Percentiles rank a stretch among this genome's conserved stretches.
Conservation (phyloP, 2,113 vertebrate genomes). For the Pungitius pungitius region DNA sequence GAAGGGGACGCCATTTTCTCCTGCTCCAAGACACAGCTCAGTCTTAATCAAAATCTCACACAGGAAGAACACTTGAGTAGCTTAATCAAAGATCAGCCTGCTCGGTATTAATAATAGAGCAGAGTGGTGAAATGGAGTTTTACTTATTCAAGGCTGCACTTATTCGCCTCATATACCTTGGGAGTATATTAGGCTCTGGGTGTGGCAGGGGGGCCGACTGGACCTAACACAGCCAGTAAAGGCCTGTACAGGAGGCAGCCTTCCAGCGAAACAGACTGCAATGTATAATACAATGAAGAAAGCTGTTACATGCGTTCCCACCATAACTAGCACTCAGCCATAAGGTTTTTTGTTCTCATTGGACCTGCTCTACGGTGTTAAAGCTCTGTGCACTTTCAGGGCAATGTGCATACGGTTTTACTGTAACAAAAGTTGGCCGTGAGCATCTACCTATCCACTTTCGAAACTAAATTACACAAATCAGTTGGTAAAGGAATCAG, state of each 20-base stretch:
- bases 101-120: conserved; percentile 85
- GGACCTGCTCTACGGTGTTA: background rate
- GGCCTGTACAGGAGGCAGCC: background rate
- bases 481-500: background rate
- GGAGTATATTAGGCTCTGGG: conserved; percentile 67
- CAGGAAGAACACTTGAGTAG: conserved; percentile 80
- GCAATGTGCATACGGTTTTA: background rate
- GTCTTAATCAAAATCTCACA: conserved; percentile 82
- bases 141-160: conserved; percentile 84
- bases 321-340: too few species aligned
- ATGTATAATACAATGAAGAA: too few species aligned
- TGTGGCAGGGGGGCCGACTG: conserved; percentile 30
- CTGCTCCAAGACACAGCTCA: conserved; percentile 63
- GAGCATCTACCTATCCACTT: background rate
- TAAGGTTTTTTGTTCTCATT: background rate
- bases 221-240: conserved; percentile 25
- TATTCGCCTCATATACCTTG: conserved; percentile 78
- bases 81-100: conserved; percentile 84
- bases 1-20: conserved; percentile 57
- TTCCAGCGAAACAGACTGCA: background rate
- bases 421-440: background rate
- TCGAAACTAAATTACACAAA: background rate
- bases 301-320: too few species aligned
- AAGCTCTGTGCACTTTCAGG: background rate
- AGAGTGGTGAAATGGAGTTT: conserved; percentile 84